Evolutionary conservation across 2,113 vertebrate species (phyloP).

Genomic region (Cephalopterus ornatus): DNA sequence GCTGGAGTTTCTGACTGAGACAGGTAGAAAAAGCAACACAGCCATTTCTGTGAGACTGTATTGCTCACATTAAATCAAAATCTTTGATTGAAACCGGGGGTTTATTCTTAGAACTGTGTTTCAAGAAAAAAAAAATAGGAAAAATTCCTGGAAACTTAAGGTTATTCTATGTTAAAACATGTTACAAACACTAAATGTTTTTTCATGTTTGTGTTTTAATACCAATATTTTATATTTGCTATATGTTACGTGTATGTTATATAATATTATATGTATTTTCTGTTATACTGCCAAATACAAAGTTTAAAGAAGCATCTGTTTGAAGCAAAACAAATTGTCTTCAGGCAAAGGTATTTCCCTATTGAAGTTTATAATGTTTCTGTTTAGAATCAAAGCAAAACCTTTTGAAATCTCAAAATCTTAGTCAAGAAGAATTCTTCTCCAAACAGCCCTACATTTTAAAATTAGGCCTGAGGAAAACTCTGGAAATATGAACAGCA

Average conservation of each 20-base stretch:
- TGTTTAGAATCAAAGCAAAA: not conserved
- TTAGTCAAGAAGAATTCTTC: not conserved
- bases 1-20: not conserved
- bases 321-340: not conserved
- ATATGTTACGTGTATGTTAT: too few relatives aligned
- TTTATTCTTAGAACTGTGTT: not conserved
- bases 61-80: not conserved
- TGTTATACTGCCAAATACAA: not conserved
- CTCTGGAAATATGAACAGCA: not conserved
- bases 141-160: not conserved
- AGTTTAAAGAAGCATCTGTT: not conserved
- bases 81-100: accelerated
- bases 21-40: not conserved
- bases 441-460: not conserved
- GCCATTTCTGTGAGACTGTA: not conserved
- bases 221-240: not conserved
- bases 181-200: not conserved
- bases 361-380: not conserved
- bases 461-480: not conserved
- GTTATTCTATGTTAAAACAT: not conserved
- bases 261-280: not conserved
- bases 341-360: not conserved
- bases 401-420: not conserved
- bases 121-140: not conserved
- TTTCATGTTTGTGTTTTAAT: not conserved